A percentile compares a stretch with the other conserved stretches of the same genome.
These are phyloP conservation scores for Temnothorax longispinosus DNA, from an alignment of 1,140 invertebrate species.

Conservation along the genomic window DNA sequence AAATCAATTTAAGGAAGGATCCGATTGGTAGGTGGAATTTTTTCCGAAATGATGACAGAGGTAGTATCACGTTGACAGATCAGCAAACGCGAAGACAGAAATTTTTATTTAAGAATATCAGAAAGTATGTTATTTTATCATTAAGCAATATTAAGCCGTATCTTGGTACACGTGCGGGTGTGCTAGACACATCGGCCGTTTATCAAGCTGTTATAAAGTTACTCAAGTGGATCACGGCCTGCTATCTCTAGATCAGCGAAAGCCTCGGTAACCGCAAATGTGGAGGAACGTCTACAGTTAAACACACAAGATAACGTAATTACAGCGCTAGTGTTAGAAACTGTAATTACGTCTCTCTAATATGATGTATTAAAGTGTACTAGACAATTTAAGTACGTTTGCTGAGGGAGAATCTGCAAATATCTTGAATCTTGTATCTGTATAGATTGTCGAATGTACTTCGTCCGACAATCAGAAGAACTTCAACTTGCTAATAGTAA, in stretches of 20 bases:
- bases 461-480: neutral
- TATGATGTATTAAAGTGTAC: neutral
- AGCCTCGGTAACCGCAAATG: neutral
- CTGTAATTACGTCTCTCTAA: neutral
- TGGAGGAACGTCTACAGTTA: neutral
- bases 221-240: neutral
- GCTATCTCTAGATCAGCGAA: constrained; percentile 9
- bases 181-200: neutral
- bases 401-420: neutral
- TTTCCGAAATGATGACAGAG: neutral
- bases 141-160: constrained; percentile 6
- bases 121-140: neutral
- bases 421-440: constrained; percentile 5
- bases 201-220: constrained; percentile 17
- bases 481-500: constrained; percentile 2
- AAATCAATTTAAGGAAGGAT: neutral
- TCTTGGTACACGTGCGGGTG: neutral
- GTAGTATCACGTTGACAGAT: neutral
- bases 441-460: neutral
- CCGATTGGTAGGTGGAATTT: neutral
- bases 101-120: constrained; percentile 5
- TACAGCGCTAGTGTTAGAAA: constrained; percentile 6
- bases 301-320: constrained; percentile 20
- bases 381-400: constrained; percentile 6
- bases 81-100: neutral